These are phyloP conservation scores for Leptosomus discolor DNA, from an alignment of 2,113 vertebrate species.

Conservation along the genomic window DNA sequence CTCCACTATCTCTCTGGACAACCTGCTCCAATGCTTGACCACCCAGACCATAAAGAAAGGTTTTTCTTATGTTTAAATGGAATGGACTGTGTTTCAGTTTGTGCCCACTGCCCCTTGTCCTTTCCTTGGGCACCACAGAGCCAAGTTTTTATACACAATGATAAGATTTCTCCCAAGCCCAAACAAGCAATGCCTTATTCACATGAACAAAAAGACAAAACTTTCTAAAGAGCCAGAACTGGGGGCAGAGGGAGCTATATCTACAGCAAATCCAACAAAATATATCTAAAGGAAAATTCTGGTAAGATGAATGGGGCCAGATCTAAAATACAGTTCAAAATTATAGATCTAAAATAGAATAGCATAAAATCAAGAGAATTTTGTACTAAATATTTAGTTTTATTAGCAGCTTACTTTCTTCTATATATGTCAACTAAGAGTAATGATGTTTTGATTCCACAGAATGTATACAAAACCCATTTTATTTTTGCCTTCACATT, in stretches of 20 bases:
- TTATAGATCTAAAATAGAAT: conserved; percentile 5
- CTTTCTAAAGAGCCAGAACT: background rate
- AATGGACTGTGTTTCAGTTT: background rate
- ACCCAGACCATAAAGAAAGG: background rate
- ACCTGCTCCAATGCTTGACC: background rate
- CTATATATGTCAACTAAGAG: background rate
- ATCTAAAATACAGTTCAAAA: conserved; percentile 25
- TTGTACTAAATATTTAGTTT: background rate
- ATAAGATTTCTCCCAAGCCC: background rate
- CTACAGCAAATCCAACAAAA: conserved; percentile 50
- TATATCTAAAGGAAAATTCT: conserved; percentile 25
- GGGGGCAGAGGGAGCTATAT: background rate
- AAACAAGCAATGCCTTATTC: background rate
- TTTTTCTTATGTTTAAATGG: background rate
- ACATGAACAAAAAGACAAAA: background rate
- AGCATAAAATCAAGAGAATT: background rate
- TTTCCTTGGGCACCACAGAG: background rate
- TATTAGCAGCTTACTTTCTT: background rate
- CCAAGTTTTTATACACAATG: background rate
- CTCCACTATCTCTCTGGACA: background rate
- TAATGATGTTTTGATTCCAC: background rate
- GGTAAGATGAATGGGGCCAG: background rate
- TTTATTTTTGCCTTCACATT: background rate
- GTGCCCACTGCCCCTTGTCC: background rate
- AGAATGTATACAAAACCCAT: background rate